These are phyloP conservation scores for Pristiophorus japonicus DNA, from an alignment of 2,113 vertebrate species.

Conservation along the genomic window DNA sequence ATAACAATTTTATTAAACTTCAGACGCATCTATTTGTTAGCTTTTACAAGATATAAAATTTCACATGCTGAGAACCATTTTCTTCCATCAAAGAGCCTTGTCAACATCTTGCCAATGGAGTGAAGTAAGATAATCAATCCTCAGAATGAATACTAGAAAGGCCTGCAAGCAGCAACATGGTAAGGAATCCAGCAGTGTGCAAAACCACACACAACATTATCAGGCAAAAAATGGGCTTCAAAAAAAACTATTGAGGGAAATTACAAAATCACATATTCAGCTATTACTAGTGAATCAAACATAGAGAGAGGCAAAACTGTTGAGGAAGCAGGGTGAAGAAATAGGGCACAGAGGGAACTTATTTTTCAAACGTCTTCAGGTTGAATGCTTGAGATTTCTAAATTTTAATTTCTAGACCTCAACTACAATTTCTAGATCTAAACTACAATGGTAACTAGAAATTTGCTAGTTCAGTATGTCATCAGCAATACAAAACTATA, in stretches of 20 bases:
- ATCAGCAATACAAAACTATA: background rate
- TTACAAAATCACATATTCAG: background rate
- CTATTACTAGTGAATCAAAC: background rate
- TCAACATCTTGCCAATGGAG: background rate
- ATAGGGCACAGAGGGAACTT: background rate
- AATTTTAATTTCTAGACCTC: background rate
- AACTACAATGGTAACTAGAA: background rate
- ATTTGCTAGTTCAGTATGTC: background rate
- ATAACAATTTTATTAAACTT: background rate
- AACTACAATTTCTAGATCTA: background rate
- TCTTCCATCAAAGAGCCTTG: background rate
- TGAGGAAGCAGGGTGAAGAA: background rate
- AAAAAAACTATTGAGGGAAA: background rate
- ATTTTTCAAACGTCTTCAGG: background rate
- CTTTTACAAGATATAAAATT: background rate
- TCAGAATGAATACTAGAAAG: background rate
- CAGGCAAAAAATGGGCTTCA: background rate
- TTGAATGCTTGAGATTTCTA: background rate
- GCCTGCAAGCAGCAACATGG: background rate
- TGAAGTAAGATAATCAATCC: background rate
- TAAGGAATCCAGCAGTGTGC: background rate
- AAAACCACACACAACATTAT: background rate
- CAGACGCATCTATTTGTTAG: background rate
- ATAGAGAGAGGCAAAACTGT: background rate
- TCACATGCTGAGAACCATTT: background rate